These are phyloP conservation scores for Thermophis baileyi DNA, from an alignment of 2,113 vertebrate genomes.

Conservation along the genomic window DNA sequence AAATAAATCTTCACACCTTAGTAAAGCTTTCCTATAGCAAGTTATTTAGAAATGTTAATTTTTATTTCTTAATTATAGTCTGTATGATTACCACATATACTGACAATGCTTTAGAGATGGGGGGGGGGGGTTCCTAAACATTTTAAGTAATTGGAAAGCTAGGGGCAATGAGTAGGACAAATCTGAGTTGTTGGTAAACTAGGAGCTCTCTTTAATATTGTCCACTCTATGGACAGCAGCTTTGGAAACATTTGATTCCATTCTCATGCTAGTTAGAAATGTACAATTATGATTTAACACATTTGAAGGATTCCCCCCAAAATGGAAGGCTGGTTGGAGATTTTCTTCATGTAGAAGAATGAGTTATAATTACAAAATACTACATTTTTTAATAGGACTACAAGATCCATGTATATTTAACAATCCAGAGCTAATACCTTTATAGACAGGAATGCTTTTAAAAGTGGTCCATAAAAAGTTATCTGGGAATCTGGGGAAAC, in stretches of 20 bases:
- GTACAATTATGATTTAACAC: not conserved
- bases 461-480: conserved; percentile 88
- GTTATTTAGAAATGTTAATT: not conserved
- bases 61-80: not conserved
- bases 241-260: not conserved
- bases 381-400: not conserved
- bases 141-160: not conserved
- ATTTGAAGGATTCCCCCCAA: not conserved
- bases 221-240: not conserved
- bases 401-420: not conserved
- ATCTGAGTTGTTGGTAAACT: not conserved
- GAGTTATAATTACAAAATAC: not conserved
- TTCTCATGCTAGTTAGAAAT: not conserved
- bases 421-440: conserved; percentile 74
- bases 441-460: conserved; percentile 87
- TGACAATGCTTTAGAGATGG: not conserved
- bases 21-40: not conserved
- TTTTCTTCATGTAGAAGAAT: not conserved
- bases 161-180: not conserved
- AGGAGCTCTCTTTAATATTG: not conserved
- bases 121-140: not conserved
- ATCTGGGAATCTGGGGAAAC: conserved; percentile 93
- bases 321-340: not conserved
- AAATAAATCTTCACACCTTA: rapidly evolving
- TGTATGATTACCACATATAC: not conserved